phyloP scores from a whole-genome alignment of 2,888 invertebrate genomes.

The Keiferia lycopersicella region DNA sequence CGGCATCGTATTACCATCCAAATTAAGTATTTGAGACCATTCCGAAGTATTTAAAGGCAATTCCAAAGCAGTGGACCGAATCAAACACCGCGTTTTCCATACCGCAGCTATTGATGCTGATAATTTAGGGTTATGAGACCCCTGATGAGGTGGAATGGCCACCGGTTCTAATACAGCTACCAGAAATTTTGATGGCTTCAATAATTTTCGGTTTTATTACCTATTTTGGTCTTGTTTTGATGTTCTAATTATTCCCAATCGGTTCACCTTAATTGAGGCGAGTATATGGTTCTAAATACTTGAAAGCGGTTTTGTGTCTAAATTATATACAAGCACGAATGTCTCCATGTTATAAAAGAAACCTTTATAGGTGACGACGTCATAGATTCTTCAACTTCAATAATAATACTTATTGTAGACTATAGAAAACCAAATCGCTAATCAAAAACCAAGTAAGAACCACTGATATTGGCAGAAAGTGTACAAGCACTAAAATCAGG shows the following conservation, averaged over 20 bases:
- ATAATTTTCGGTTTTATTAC: slow-evolving; percentile 2
- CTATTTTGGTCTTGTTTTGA: slow-evolving; percentile 11
- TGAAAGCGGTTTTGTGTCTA: no score
- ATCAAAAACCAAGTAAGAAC: no score
- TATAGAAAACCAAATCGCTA: no score
- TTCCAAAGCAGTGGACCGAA: slow-evolving; percentile 6
- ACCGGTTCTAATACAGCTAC: neutral
- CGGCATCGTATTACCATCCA: slow-evolving; percentile 59
- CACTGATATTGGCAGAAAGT: no score
- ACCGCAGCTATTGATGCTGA: neutral
- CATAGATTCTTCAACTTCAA: no score
- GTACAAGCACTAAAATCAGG: no score
- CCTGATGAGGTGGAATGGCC: slow-evolving; percentile 8
- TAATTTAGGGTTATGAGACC: neutral
- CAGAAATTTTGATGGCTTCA: slow-evolving; percentile 10
- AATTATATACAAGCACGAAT: no score
- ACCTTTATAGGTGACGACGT: no score
- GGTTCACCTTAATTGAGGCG: neutral
- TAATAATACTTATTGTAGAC: no score
- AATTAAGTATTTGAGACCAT: slow-evolving; percentile 60
- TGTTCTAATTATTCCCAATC: slow-evolving; percentile 5
- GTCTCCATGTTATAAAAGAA: no score
- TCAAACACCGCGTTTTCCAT: neutral
- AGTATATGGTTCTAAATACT: no score
- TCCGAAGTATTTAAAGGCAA: slow-evolving; percentile 13